phyloP scores from a whole-genome alignment of 2,797 vertebrate species.

The Cryptoprocta ferox region DNA sequence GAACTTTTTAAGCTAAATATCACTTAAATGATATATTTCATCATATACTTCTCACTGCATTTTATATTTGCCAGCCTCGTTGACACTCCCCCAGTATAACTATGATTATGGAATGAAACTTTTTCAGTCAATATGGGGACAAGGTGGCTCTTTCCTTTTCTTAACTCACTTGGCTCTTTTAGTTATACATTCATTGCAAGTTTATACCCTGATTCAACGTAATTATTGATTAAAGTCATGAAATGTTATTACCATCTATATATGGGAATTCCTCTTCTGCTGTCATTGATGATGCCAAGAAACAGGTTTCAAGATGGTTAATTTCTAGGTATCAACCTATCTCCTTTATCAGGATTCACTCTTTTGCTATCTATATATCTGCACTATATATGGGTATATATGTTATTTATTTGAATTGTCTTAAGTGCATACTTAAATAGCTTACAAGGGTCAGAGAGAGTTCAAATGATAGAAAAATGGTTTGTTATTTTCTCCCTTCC shows the following conservation, averaged over 20 bases:
- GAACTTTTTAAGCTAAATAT: background rate
- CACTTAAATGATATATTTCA: background rate
- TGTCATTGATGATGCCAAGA: background rate
- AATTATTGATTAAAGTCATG: conserved; percentile 10
- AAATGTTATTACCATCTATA: background rate
- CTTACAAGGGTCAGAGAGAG: conserved; percentile 82
- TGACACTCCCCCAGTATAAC: background rate
- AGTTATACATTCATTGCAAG: background rate
- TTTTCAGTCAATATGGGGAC: background rate
- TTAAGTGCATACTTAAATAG: conserved; percentile 59
- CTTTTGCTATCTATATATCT: background rate
- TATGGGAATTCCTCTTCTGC: background rate
- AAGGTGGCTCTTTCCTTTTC: background rate
- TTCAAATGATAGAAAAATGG: conserved; percentile 83
- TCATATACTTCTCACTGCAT: background rate
- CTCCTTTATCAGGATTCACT: conserved; percentile 13
- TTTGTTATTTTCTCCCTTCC: conserved; percentile 64
- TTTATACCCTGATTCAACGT: background rate
- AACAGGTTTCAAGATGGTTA: background rate
- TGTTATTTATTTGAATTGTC: conserved; percentile 76
- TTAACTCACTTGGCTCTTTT: conserved; percentile 5
- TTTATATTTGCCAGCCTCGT: background rate
- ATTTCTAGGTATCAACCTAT: conserved; percentile 48
- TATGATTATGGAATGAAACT: background rate
- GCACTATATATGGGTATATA: background rate